A percentile compares a stretch with the other conserved stretches of the same genome.
Conservation (phyloP, 2,888 invertebrate species). For the Flexamia atlantica region DNA sequence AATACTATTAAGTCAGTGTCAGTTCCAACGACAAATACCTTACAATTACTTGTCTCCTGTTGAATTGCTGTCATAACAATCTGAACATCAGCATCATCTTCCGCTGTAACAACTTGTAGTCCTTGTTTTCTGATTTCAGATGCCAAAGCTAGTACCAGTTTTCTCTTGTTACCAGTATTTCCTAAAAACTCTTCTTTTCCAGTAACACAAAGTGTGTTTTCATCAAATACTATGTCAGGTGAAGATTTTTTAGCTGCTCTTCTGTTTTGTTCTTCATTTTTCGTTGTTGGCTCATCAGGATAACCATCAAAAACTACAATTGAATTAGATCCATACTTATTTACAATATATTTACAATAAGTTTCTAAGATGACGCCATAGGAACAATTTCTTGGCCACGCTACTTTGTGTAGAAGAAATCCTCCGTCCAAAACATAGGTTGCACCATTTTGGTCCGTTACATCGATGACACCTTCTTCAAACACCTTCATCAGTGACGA, state of each 20-base stretch:
- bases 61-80: too few species aligned
- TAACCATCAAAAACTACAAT: neutral
- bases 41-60: too few species aligned
- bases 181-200: too few species aligned
- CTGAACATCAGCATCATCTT: too few species aligned
- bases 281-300: neutral
- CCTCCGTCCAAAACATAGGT: neutral
- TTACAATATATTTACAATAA: neutral
- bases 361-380: neutral
- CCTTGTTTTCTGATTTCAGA: too few species aligned
- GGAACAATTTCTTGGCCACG: neutral
- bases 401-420: neutral
- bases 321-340: neutral
- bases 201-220: too few species aligned
- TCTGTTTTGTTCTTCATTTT: slow-evolving; percentile 1
- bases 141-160: too few species aligned
- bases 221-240: neutral
- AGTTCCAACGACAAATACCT: too few species aligned
- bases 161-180: too few species aligned
- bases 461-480: neutral
- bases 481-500: neutral
- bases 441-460: neutral
- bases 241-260: neutral
- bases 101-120: too few species aligned
- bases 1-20: too few species aligned